Base-by-base conservation (phyloP, 2,113 vertebrate genomes). In the Phalacrocorax carbo region DNA sequence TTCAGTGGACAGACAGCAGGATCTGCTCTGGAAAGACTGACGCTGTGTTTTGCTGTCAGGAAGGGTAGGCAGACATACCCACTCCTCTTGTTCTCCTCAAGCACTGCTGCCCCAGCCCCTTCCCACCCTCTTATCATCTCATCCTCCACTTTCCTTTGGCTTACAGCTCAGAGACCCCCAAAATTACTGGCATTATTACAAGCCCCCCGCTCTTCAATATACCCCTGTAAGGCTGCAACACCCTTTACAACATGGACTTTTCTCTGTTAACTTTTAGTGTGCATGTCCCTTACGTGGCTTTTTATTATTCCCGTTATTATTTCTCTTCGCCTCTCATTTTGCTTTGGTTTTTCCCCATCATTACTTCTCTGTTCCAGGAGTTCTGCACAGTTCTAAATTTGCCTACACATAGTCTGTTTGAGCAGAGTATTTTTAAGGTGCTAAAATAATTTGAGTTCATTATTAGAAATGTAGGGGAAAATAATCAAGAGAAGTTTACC, bases 351-450 rank as follows among this genome's bases (percentile, higher is more conserved):
- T 40, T 5, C 5, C 9, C 21, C 25, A 16, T 49, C 46, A 26
- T 78, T 83, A 69, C 36, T 83, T 81, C 78, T 91, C 38, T 49
- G 60, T 84, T 95, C 61, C 73, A 95, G 69, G 73, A 94, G 78
- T 93, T 94, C 70, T 93, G 92, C 62, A 71, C 69, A 62, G 79
- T 79, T 94, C 84, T 82, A 87, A 84, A 95, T 84, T 93, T 94
- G 88, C 78, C 90, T 70, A 91, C 17, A n/a, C 69, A 76, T 82
- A 91, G 70, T 69, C 84, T 93, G 81, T 78, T 94, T 84, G 58
- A 62, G 51, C 42, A 36, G 55, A 70, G 34, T 78, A 89, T 94
- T 95, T 93, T 91, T 94, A 87, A 97, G 79, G 75, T 95, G 84
- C 70, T 93, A 95, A 91, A 95, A 87, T 75, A 8, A 68, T 93